phyloP scores from a whole-genome alignment of 2,888 invertebrate species.

The Macropis europaea region DNA sequence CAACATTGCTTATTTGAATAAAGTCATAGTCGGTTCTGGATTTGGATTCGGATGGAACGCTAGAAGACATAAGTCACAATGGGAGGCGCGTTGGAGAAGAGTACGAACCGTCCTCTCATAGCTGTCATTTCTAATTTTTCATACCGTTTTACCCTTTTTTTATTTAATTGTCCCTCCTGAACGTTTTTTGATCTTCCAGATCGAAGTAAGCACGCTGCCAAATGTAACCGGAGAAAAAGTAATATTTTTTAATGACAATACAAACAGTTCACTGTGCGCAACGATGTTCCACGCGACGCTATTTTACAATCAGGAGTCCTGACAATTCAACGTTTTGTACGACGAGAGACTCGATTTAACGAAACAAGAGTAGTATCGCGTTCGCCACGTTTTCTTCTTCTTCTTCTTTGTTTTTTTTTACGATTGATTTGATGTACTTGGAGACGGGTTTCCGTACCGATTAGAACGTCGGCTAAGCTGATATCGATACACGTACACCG shows the following conservation, averaged over 20 bases:
- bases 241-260: slow-evolving; percentile 74
- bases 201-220: slow-evolving; percentile 67
- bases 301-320: slow-evolving; percentile 47
- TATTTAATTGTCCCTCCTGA: slow-evolving; percentile 50
- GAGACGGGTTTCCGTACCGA: slow-evolving; percentile 6
- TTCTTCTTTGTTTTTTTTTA: slow-evolving; percentile 10
- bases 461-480: slow-evolving; percentile 19
- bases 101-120: slow-evolving; percentile 73
- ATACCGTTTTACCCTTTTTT: slow-evolving; percentile 35
- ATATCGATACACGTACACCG: slow-evolving; percentile 26
- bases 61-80: slow-evolving; percentile 63
- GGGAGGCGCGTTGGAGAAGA: slow-evolving; percentile 69
- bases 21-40: slow-evolving; percentile 45
- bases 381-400: not conserved
- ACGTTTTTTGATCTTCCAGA: slow-evolving; percentile 61
- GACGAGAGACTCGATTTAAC: slow-evolving; percentile 25
- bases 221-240: slow-evolving; percentile 63
- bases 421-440: slow-evolving; percentile 14
- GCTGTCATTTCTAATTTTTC: slow-evolving; percentile 55
- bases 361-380: slow-evolving; percentile 20
- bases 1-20: slow-evolving; percentile 45
- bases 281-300: slow-evolving; percentile 48
- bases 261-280: slow-evolving; percentile 49
- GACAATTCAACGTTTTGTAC: slow-evolving; percentile 37
- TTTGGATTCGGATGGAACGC: slow-evolving; percentile 61